These are phyloP conservation scores for Aphis gossypii DNA, from an alignment of 1,140 invertebrate species.

Conservation along the genomic window DNA sequence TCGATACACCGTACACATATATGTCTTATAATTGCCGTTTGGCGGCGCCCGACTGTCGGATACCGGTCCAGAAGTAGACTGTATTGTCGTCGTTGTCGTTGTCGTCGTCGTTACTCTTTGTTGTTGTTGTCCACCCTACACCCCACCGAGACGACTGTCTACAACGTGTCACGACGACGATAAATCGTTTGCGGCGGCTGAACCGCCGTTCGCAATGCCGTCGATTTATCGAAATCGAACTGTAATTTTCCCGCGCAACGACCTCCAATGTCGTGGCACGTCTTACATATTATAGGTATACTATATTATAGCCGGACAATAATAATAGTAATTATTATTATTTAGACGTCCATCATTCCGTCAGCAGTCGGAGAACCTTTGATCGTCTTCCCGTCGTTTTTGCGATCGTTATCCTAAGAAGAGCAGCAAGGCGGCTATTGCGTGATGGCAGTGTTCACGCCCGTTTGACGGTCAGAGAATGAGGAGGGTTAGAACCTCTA, in stretches of 20 bases:
- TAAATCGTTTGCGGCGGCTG: neutral
- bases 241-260: neutral
- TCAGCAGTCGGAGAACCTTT: neutral
- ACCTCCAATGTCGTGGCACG: neutral
- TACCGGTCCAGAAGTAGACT: conserved; percentile 3
- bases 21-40: neutral
- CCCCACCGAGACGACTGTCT: neutral
- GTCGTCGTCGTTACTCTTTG: too few species aligned
- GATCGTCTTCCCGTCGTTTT: neutral
- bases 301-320: neutral
- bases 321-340: conserved; percentile 14
- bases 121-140: neutral
- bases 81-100: neutral
- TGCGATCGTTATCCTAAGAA: neutral
- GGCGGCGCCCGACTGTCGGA: neutral
- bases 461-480: neutral
- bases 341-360: conserved; percentile 3
- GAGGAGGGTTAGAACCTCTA: neutral
- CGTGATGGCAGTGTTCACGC: neutral
- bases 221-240: conserved; percentile 8
- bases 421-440: neutral
- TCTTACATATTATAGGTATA: neutral
- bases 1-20: neutral
- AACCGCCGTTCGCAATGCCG: neutral
- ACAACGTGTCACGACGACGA: neutral